phyloP scores from a whole-genome alignment of 2,888 invertebrate genomes.

The Choreutis nemorana region DNA sequence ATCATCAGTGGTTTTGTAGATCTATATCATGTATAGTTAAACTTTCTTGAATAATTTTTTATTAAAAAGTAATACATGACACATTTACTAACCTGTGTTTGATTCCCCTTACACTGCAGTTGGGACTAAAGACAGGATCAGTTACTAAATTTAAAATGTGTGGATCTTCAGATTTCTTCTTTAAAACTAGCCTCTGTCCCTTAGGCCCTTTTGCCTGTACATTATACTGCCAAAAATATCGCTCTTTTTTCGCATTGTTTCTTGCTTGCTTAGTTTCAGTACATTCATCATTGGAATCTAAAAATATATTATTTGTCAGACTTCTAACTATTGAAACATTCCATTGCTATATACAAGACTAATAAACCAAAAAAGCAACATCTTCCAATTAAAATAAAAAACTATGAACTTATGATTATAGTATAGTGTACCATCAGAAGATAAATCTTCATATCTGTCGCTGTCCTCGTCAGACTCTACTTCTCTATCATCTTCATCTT shows the following conservation, averaged over 20 bases:
- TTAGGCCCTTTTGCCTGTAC: slow-evolving; percentile 98
- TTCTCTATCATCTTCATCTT: slow-evolving; percentile 81
- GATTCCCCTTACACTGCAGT: slow-evolving; percentile 88
- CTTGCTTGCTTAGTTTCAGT: slow-evolving; percentile 53
- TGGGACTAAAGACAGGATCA: slow-evolving; percentile 96
- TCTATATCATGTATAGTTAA: neutral
- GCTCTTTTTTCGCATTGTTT: slow-evolving; percentile 73
- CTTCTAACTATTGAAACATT: no score
- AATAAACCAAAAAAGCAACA: no score
- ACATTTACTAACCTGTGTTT: slow-evolving; percentile 75
- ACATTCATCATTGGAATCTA: slow-evolving; percentile 74
- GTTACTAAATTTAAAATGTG: slow-evolving; percentile 90
- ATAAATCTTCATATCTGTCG: slow-evolving; percentile 86
- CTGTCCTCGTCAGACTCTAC: slow-evolving; percentile 84
- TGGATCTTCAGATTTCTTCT: slow-evolving; percentile 89
- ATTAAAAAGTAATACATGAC: neutral
- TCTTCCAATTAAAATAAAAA: slow-evolving; percentile 12
- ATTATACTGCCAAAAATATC: slow-evolving; percentile 98
- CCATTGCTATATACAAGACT: no score
- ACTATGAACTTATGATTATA: slow-evolving; percentile 43
- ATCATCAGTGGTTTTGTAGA: neutral
- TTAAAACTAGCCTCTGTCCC: slow-evolving; percentile 86
- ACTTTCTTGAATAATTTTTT: neutral
- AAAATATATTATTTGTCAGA: no score
- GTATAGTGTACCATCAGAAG: slow-evolving; percentile 83